phyloP scores from a whole-genome alignment of 2,888 invertebrate species.

The Hyles lineata region DNA sequence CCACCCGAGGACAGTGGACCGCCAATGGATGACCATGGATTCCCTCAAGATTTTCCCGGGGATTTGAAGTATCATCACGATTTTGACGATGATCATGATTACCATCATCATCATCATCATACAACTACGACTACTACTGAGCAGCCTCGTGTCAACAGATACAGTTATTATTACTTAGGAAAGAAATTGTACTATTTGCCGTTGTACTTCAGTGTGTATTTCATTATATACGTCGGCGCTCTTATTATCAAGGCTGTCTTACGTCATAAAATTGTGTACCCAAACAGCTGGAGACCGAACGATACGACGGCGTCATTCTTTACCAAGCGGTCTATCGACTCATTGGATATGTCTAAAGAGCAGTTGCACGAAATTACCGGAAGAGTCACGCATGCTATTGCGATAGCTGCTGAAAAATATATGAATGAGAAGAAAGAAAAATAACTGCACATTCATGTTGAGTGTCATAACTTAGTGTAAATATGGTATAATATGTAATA shows the following conservation, averaged over 20 bases:
- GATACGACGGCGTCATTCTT: slow-evolving; percentile 71
- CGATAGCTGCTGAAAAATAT: slow-evolving; percentile 74
- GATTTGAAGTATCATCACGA: slow-evolving; percentile 74
- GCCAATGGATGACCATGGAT: slow-evolving; percentile 69
- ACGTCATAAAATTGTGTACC: slow-evolving; percentile 88
- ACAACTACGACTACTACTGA: slow-evolving; percentile 79
- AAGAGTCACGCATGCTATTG: slow-evolving; percentile 74
- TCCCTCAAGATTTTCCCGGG: slow-evolving; percentile 76
- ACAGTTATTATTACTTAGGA: slow-evolving; percentile 90
- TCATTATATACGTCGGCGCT: slow-evolving; percentile 88
- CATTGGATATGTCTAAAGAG: slow-evolving; percentile 78
- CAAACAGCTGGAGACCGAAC: slow-evolving; percentile 82
- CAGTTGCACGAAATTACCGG: slow-evolving; percentile 79
- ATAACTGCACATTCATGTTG: slow-evolving; percentile 27
- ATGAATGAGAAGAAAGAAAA: slow-evolving; percentile 51
- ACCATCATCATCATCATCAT: slow-evolving; percentile 69
- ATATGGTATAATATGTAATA: slow-evolving; percentile 34
- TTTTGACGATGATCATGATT: slow-evolving; percentile 69
- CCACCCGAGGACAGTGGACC: slow-evolving; percentile 48
- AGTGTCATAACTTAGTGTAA: slow-evolving; percentile 4
- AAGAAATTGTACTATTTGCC: slow-evolving; percentile 91
- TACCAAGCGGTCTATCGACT: slow-evolving; percentile 72
- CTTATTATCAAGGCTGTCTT: slow-evolving; percentile 89
- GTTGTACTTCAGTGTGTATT: slow-evolving; percentile 90
- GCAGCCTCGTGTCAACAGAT: slow-evolving; percentile 85